These are phyloP conservation scores for Etia nguti DNA, from an alignment of 2,113 vertebrate species.

Conservation along the genomic window DNA sequence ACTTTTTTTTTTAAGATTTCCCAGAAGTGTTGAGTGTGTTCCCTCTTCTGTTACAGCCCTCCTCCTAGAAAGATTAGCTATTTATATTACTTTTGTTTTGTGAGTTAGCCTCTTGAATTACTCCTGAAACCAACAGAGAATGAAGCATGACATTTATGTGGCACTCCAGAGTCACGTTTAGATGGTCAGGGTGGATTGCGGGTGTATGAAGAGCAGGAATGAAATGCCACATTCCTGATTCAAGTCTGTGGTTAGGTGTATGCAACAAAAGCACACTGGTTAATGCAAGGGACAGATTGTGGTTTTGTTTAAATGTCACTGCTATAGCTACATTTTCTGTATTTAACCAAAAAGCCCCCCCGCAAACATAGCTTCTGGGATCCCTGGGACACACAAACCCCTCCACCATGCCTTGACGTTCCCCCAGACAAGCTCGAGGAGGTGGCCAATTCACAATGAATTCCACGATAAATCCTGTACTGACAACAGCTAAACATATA, in stretches of 20 bases:
- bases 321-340: not conserved
- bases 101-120: not conserved
- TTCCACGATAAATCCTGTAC: not conserved
- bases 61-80: not conserved
- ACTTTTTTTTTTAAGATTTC: not conserved
- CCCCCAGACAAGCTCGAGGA: not conserved
- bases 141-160: not conserved
- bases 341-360: not conserved
- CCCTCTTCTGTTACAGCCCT: not conserved
- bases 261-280: not conserved
- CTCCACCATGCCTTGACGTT: not conserved
- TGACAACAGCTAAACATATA: not conserved
- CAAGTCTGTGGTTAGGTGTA: not conserved
- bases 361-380: rapidly evolving
- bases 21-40: not conserved
- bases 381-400: not conserved
- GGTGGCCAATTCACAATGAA: not conserved
- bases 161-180: rapidly evolving
- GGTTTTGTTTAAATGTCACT: not conserved
- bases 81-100: not conserved
- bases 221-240: not conserved
- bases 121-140: not conserved
- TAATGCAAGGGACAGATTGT: not conserved
- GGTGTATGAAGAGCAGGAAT: not conserved
- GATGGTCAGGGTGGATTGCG: not conserved